These are phyloP conservation scores for Saccopteryx leptura DNA, from an alignment of 2,113 vertebrate genomes.

Conservation along the genomic window DNA sequence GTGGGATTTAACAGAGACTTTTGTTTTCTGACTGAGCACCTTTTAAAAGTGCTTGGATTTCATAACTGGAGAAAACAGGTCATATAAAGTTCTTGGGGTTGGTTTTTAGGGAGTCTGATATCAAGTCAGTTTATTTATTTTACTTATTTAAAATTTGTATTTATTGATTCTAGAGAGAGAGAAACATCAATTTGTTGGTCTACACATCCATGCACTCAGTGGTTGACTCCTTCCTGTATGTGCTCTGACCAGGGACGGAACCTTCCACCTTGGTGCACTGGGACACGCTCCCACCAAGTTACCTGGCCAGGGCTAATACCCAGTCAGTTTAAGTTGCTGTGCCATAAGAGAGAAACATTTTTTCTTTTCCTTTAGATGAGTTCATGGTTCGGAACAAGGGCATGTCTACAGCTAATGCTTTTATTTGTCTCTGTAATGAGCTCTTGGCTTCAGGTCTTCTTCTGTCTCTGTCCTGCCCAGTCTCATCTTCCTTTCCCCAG, in stretches of 20 bases:
- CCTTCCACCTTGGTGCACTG: too few relatives aligned
- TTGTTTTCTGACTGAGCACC: neutral
- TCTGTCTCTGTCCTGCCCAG: neutral
- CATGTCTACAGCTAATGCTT: neutral
- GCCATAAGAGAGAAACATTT: neutral
- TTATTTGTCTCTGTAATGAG: too few relatives aligned
- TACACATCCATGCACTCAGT: too few relatives aligned
- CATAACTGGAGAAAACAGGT: neutral
- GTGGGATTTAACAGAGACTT: neutral
- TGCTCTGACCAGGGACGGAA: too few relatives aligned
- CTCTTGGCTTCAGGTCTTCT: neutral
- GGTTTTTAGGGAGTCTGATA: neutral
- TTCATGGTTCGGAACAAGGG: neutral
- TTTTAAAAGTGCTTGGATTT: constrained; percentile 44
- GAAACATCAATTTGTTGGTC: too few relatives aligned
- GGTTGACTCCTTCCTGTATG: too few relatives aligned
- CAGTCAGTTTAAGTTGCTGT: neutral
- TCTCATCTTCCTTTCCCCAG: neutral
- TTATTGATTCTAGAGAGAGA: too few relatives aligned
- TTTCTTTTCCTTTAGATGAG: neutral
- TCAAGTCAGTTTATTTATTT: neutral
- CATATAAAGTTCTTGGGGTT: neutral
- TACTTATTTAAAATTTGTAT: too few relatives aligned
- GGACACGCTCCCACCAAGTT: too few relatives aligned
- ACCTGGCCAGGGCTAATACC: too few relatives aligned